phyloP scores from a whole-genome alignment of 2,113 vertebrate genomes.

The Phycodurus eques region DNA sequence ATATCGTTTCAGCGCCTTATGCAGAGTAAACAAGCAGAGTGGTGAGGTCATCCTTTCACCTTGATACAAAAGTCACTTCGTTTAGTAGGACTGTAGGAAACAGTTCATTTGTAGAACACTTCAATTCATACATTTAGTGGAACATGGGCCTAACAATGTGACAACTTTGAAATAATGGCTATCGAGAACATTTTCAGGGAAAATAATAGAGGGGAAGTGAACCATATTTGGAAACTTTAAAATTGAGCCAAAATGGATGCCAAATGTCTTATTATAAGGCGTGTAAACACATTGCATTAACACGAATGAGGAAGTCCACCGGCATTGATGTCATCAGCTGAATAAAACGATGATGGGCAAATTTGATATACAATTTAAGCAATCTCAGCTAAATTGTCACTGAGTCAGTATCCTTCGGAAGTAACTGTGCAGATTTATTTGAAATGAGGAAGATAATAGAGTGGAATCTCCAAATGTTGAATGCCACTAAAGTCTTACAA shows the following conservation, averaged over 20 bases:
- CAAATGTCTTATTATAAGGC: too few relatives aligned
- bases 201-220: neutral
- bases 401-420: slow-evolving; percentile 7
- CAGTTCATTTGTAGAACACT: too few relatives aligned
- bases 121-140: too few relatives aligned
- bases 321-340: slow-evolving; percentile 10
- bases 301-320: slow-evolving; percentile 2
- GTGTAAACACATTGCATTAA: neutral
- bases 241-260: too few relatives aligned
- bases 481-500: too few relatives aligned
- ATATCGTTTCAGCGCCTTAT: neutral
- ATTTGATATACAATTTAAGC: neutral
- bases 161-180: too few relatives aligned
- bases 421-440: neutral
- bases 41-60: neutral
- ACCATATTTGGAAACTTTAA: too few relatives aligned
- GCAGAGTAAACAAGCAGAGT: neutral
- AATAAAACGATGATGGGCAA: slow-evolving; percentile 16
- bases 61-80: neutral
- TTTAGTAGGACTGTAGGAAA: neutral
- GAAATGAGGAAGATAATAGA: neutral
- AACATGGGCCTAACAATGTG: neutral
- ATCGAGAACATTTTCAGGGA: too few relatives aligned
- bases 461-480: neutral
- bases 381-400: neutral